phyloP scores from a whole-genome alignment of 2,888 invertebrate genomes.

The Thera obeliscata region DNA sequence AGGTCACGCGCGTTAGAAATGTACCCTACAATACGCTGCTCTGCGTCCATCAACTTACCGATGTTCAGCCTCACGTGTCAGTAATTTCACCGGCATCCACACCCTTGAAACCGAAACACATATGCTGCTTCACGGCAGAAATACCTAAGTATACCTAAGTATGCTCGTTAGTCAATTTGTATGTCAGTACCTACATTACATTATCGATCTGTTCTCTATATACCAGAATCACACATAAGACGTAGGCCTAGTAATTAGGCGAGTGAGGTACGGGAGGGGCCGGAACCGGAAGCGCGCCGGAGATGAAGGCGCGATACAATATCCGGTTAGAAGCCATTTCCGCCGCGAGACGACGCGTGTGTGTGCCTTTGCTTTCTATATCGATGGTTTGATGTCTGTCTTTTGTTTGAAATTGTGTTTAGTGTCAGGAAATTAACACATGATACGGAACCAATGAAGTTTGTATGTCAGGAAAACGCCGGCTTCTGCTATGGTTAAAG shows the following conservation, averaged over 20 bases:
- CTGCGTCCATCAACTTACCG: no score
- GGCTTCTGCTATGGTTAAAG: no score
- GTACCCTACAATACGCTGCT: no score
- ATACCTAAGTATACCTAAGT: no score
- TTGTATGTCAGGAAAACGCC: no score
- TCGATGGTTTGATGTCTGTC: constrained; percentile 46
- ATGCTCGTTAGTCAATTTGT: constrained; percentile 5
- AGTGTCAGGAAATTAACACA: constrained; percentile 16
- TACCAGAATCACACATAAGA: constrained; percentile 28
- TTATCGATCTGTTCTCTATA: constrained; percentile 23
- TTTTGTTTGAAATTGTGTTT: constrained; percentile 22
- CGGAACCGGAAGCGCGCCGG: constrained; percentile 82
- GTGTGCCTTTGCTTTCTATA: constrained; percentile 56
- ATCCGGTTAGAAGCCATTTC: constrained; percentile 84
- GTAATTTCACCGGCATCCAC: no score
- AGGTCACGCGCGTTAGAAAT: no score
- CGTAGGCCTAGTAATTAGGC: constrained; percentile 77
- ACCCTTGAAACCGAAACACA: no score
- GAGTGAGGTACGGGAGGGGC: constrained; percentile 66
- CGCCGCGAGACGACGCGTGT: constrained; percentile 77
- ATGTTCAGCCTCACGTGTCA: no score
- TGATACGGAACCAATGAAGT: neutral
- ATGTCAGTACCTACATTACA: neutral
- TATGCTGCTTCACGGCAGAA: no score
- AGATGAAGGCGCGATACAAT: constrained; percentile 85